Conservation (phyloP, 2,113 vertebrate species). For the Rynchops niger region DNA sequence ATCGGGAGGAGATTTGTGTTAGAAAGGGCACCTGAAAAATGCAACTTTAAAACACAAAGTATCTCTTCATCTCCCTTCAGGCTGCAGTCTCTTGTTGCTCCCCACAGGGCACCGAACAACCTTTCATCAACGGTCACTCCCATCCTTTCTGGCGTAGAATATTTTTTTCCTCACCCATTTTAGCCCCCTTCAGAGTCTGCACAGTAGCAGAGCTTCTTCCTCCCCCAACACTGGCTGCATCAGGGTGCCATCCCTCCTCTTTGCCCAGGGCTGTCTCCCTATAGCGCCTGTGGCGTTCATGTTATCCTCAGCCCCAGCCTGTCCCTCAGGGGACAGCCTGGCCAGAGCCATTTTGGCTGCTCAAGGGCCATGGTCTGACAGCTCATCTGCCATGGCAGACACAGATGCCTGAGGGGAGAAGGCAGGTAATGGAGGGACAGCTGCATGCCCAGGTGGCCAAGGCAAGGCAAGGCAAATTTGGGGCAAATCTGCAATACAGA, state of each 20-base stretch:
- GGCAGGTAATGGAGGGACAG: neutral
- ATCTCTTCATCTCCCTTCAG: neutral
- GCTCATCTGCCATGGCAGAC: accelerated
- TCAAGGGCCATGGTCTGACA: no score
- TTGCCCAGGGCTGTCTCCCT: neutral
- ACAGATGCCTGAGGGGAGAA: neutral
- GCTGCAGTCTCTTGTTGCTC: neutral
- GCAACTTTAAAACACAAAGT: neutral
- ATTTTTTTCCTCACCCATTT: neutral
- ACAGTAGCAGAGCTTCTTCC: neutral
- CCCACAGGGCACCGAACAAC: neutral
- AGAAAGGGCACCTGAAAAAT: neutral
- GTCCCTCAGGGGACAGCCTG: neutral
- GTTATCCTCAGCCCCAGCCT: neutral
- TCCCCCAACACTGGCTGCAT: neutral
- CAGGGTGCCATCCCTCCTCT: neutral
- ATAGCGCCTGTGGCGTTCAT: no score
- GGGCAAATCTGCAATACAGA: neutral
- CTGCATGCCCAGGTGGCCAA: neutral
- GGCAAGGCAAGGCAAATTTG: neutral
- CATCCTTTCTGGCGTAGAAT: neutral
- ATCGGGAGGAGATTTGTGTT: neutral
- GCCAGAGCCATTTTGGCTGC: neutral
- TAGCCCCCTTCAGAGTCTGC: neutral
- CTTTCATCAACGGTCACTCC: neutral